Conservation (phyloP, 2,888 invertebrate genomes). For the Hoplodrina ambigua region DNA sequence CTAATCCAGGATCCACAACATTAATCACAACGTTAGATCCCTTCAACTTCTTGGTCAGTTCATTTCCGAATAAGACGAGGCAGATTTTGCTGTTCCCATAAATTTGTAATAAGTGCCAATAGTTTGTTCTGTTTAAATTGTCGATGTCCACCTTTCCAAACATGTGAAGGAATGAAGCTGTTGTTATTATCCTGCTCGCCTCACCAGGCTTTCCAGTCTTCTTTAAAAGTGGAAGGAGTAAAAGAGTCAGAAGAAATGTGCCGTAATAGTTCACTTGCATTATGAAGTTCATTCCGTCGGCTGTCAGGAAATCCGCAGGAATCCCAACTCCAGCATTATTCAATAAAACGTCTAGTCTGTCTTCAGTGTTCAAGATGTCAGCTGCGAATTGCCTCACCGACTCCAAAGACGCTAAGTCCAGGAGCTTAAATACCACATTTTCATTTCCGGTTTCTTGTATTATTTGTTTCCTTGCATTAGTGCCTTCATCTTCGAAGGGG, state of each 20-base stretch:
- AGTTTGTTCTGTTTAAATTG: conserved; percentile 60
- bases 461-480: conserved; percentile 88
- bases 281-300: conserved; percentile 95
- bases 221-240: conserved; percentile 69
- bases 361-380: conserved; percentile 92
- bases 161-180: conserved; percentile 87
- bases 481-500: conserved; percentile 76
- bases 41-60: conserved; percentile 92
- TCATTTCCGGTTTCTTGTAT: conserved; percentile 91
- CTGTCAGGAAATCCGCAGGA: conserved; percentile 85
- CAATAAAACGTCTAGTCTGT: conserved; percentile 93
- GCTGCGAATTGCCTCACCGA: conserved; percentile 94
- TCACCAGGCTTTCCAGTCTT: conserved; percentile 75
- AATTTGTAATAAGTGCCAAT: conserved; percentile 40
- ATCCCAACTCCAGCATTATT: conserved; percentile 96
- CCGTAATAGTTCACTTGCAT: conserved; percentile 98
- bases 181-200: conserved; percentile 77
- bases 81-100: conserved; percentile 88
- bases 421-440: conserved; percentile 92
- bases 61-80: conserved; percentile 91
- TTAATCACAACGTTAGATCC: conserved; percentile 93
- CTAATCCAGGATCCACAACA: conserved; percentile 95
- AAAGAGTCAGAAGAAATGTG: conserved; percentile 92
- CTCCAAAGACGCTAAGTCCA: conserved; percentile 93
- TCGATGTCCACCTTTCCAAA: conserved; percentile 23